Evolutionary conservation across 2,113 vertebrate genomes (phyloP).

Genomic region (Benitochromis conjunctus): DNA sequence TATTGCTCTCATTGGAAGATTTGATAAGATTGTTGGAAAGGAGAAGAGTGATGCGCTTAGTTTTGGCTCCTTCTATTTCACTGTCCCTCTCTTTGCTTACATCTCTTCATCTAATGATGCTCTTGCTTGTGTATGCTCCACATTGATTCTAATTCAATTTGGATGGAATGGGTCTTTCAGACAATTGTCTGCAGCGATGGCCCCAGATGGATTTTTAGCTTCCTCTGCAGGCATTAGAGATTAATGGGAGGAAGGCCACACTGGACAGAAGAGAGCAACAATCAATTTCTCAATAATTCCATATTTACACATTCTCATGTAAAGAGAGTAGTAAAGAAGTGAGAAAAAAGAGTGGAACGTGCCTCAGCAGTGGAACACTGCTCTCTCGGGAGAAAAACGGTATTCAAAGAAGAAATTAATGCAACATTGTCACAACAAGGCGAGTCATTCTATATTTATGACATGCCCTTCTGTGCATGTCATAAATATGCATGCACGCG

Average conservation of each 20-base stretch:
- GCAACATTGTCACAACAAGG: not conserved
- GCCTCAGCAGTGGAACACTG: not conserved
- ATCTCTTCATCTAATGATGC: constrained; percentile 61
- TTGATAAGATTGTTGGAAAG: constrained; percentile 25
- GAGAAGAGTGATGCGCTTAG: constrained; percentile 25
- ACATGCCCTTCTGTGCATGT: not conserved
- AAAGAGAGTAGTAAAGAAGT: constrained; percentile 15
- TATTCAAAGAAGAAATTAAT: not conserved
- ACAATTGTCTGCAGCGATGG: constrained; percentile 71
- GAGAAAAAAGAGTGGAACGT: not conserved
- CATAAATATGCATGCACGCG: not conserved
- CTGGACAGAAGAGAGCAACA: constrained; percentile 52
- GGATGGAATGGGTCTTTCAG: constrained; percentile 73
- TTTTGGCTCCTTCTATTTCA: constrained; percentile 28
- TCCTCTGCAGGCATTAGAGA: constrained; percentile 67
- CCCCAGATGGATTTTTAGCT: constrained; percentile 74
- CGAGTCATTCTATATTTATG: constrained; percentile 1
- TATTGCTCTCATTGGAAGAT: constrained; percentile 16
- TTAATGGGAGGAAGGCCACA: constrained; percentile 67
- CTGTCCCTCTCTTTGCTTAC: constrained; percentile 47
- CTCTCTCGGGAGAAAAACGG: not conserved
- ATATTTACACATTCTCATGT: constrained; percentile 70
- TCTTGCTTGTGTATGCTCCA: constrained; percentile 67
- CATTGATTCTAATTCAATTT: constrained; percentile 79
- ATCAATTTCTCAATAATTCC: constrained; percentile 69